Evolutionary conservation across 2,888 invertebrate species (phyloP), one percentile per base, ranked within the genome.

Genomic region (Agonopterix arenella): DNA sequence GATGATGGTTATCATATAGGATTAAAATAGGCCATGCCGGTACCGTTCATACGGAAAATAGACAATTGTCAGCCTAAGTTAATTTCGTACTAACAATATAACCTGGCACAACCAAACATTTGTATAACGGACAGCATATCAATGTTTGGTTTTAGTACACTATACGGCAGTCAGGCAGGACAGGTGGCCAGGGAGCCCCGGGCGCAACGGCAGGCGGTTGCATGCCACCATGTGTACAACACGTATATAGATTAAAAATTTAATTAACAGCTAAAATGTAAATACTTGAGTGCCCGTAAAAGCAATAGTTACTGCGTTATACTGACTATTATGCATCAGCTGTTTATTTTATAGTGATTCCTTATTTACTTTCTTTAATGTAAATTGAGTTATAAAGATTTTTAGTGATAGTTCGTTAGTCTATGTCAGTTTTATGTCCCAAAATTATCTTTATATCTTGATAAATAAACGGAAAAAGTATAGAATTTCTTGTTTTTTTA

Each of bases 121-220:
- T 28, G 28, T 28, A 28, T 28, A 28, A 28, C 28, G 28, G 28
- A 28, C 28, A 28, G 28, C 28, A 28, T 28, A 28, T 28, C 28
- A 28, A 28, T 28, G 28, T 28, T 28, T 28, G 28, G 28, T 28
- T 28, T 28, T 28, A 28, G 28, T 28, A 28, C 28, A 28, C 18
- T 18, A 18, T 18, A 55, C 28, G 28, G 28, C 28, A 28, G 28
- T 28, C 5, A 28, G 18, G 51, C 46, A 57, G 59, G 79, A 68
- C 80, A 83, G 82, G 81, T 81, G 83, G 70, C 57, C 57, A 51
- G 61, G 58, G 56, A 52, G 77, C 80, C 74, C 58, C 60, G 50
- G 80, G 83, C 80, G 57, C 67, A 79, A 79, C 78, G 43, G 43
- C 11, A 40, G 9, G 40, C 40, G 40, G 10, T n/a, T n/a, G 40